Evolutionary conservation across 35 echinoderm and acorn worm species (phyloP), one percentile per base, ranked within the genome.

Genomic region (Hemicentrotus pulcherrimus): DNA sequence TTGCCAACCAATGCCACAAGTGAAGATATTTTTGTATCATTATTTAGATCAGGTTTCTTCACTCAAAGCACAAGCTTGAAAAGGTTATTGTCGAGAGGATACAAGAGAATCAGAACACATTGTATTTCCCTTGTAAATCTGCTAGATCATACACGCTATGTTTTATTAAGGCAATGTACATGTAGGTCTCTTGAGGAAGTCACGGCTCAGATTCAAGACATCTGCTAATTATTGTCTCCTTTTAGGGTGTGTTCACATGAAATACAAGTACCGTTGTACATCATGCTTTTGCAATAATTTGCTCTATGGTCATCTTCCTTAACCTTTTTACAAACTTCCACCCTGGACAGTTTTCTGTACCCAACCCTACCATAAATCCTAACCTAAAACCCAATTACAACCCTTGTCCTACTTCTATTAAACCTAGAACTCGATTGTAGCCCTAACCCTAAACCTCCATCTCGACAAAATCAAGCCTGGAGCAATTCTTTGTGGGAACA

Each of bases 71-170:
- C 65, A 78, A n/a, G 65, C 65, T 28, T 78, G 65, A 78, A 78
- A 78, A 15, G 65, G 22, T 78, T 28, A n/a, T 0, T 30, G 65
- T 78, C 19, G 65, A 28, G 65, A 78, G 65, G 65, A 78, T 28
- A 78, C 4, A 78, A 8, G 65, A 78, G 65, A 78, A 78, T 28
- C 4, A 78, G 65, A 78, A n/a, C 65, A 78, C 65, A 78, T 78
- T 78, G 65, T 78, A 78, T 78, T 78, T 78, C 65, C 65, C 65
- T 78, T 78, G 65, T 78, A 78, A 78, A 78, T 78, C 65, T 78
- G 65, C 65, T 78, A 28, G 65, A 78, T 78, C 65, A 78, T 78
- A 78, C 65, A 78, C 65, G 65, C 65, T 78, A 78, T 78, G 65
- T 78, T 78, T 78, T 78, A 78, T 28, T 78, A 78, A 78, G 65